Evolutionary conservation across 64 coral and sea anemone species (phyloP), one percentile per base, ranked within the genome.

Genomic region (Stylophora pistillata): DNA sequence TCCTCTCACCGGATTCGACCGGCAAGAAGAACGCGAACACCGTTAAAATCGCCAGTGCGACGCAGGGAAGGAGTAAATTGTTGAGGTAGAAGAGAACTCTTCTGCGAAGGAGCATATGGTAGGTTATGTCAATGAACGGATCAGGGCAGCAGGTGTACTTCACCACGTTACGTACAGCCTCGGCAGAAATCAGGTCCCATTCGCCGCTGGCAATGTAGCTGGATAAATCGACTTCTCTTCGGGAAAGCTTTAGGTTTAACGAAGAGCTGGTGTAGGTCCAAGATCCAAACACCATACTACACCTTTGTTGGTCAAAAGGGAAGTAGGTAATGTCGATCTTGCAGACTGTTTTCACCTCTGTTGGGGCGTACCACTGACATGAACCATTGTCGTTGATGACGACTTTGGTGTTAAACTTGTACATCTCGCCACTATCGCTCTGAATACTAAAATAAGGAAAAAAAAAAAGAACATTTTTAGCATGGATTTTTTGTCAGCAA

Each of bases 251-350:
- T 41, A 94, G 81, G 59, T 98, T 91, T 5, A 98, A 33, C 23
- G 60, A 94, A 28, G 79, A 83, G 54, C 89, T 83, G 7, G 92
- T 92, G 54, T 94, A 92, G 5, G 95, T 94, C 95, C 95, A 98
- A 1, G 92, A 98, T 12, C 95, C 95, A 26, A 98, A 98, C 0
- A 94, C 78, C 58, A 98, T 85, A 15, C 86, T 85, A 80, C 95
- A 98, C 17, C 77, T 88, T 34, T 98, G 95, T 63, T 91, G 73
- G 78, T 98, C 92, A 57, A 98, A 98, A 7, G 92, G 95, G 28
- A 98, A 98, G 28, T 89, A 98, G 2, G 95, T 89, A 26, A 94
- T 94, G 79, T 98, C 95, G 26, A 98, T 98, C 29, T 94, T 98
- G 61, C 95, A 98, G 30, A 98, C 94, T 13, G 92, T 86, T 87